Conservation (phyloP, 2,113 vertebrate species). For the Benitochromis conjunctus region DNA sequence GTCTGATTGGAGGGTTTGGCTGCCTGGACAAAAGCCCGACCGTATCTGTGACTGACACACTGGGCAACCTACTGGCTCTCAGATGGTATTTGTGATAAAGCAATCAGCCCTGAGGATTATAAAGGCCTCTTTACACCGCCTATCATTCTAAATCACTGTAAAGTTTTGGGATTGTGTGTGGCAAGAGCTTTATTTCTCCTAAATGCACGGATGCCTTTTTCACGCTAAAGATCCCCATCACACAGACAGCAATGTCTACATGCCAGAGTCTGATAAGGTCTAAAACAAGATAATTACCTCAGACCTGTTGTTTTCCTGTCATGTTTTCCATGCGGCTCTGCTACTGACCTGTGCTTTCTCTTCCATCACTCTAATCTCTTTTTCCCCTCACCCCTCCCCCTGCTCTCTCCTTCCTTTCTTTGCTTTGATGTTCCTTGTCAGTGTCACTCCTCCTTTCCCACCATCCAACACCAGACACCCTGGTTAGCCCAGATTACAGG, state of each 20-base stretch:
- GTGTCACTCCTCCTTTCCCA: constrained; percentile 34
- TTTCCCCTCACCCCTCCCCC: background rate
- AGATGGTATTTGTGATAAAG: constrained; percentile 55
- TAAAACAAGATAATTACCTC: constrained; percentile 31
- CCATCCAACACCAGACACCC: constrained; percentile 14
- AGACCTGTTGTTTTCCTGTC: constrained; percentile 33
- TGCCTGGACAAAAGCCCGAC: background rate
- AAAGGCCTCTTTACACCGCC: background rate
- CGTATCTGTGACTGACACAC: constrained; percentile 20
- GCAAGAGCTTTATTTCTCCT: constrained; percentile 7
- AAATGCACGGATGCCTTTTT: background rate
- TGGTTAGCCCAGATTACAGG: constrained; percentile 50
- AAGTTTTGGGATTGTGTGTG: constrained; percentile 21
- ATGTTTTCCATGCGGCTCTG: background rate
- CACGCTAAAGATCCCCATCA: background rate
- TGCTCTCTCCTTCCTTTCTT: background rate
- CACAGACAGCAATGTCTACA: background rate
- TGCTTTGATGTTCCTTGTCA: constrained; percentile 61
- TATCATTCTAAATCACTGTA: constrained; percentile 6
- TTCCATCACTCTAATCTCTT: constrained; percentile 34
- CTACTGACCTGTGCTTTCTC: constrained; percentile 44
- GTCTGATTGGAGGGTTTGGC: constrained; percentile 59
- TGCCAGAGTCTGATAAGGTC: constrained; percentile 24
- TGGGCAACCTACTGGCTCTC: constrained; percentile 20
- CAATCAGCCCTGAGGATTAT: background rate